phyloP scores from a whole-genome alignment of 2,113 vertebrate species.

The Crotophaga sulcirostris region DNA sequence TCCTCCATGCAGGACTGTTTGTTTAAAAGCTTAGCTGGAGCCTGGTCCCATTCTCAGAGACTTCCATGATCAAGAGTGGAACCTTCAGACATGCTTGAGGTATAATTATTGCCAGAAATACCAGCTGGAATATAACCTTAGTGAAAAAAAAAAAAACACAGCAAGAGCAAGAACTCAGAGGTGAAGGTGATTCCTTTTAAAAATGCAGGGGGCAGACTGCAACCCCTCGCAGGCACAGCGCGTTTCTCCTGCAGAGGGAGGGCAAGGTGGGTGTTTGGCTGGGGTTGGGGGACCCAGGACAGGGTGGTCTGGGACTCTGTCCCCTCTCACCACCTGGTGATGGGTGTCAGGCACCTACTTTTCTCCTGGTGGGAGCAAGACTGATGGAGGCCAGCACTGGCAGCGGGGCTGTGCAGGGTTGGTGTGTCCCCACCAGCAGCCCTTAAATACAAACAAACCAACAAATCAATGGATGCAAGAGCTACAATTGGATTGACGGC shows the following conservation, averaged over 20 bases:
- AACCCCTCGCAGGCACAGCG: background rate
- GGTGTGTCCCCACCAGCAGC: background rate
- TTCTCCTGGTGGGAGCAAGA: too few relatives aligned
- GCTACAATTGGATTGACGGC: background rate
- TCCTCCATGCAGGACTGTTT: constrained; percentile 58
- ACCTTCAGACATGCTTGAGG: background rate
- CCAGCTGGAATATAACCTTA: background rate
- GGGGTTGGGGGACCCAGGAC: fast-evolving
- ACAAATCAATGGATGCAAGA: background rate
- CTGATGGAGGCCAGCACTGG: background rate
- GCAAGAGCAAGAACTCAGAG: background rate
- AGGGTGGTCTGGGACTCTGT: background rate
- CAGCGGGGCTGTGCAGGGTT: fast-evolving
- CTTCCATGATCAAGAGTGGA: background rate
- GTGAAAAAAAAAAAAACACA: background rate
- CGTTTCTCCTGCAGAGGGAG: background rate
- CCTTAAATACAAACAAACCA: background rate
- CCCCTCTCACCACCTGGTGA: background rate
- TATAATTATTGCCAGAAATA: background rate
- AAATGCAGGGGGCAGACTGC: background rate
- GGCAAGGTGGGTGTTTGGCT: fast-evolving
- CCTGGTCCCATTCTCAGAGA: background rate
- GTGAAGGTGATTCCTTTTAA: background rate
- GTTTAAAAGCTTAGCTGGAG: constrained; percentile 54
- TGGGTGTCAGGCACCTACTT: background rate